These are phyloP conservation scores for Cryptophagus acutangulus DNA, from an alignment of 2,888 invertebrate genomes.

Conservation along the genomic window DNA sequence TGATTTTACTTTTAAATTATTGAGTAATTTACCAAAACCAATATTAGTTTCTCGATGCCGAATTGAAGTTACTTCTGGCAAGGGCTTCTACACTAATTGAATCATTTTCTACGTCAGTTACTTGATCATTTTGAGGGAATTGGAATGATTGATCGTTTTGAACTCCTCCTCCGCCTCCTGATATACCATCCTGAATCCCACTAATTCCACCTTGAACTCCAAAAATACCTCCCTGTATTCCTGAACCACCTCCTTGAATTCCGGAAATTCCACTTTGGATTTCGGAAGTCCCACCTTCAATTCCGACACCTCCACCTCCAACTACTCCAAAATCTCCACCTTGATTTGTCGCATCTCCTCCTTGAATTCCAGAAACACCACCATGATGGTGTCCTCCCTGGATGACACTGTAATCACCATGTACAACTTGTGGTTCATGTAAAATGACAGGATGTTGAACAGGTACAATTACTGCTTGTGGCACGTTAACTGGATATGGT, in stretches of 20 bases:
- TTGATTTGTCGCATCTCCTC: constrained; percentile 8
- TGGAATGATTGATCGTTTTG: no score
- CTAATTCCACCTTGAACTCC: no score
- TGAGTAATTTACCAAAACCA: no score
- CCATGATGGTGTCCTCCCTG: constrained; percentile 1
- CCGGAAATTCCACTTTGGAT: constrained; percentile 2
- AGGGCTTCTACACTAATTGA: no score
- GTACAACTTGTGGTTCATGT: constrained; percentile 19
- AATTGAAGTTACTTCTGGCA: no score
- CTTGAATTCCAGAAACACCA: constrained; percentile 9
- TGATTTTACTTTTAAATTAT: no score
- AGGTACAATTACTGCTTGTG: constrained; percentile 26
- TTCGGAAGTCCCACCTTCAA: background rate
- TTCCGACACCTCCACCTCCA: background rate
- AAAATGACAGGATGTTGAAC: constrained; percentile 32
- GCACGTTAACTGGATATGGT: constrained; percentile 28
- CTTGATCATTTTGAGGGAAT: no score
- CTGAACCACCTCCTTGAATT: constrained; percentile 5
- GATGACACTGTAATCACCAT: background rate
- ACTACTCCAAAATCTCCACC: constrained; percentile 2
- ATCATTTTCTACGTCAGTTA: no score
- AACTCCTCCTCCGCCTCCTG: no score
- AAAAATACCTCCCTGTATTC: no score
- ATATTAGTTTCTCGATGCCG: no score
- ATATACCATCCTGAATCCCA: no score